Conservation (phyloP, 2,797 vertebrate species). For the Melanotaenia pygmaea region DNA sequence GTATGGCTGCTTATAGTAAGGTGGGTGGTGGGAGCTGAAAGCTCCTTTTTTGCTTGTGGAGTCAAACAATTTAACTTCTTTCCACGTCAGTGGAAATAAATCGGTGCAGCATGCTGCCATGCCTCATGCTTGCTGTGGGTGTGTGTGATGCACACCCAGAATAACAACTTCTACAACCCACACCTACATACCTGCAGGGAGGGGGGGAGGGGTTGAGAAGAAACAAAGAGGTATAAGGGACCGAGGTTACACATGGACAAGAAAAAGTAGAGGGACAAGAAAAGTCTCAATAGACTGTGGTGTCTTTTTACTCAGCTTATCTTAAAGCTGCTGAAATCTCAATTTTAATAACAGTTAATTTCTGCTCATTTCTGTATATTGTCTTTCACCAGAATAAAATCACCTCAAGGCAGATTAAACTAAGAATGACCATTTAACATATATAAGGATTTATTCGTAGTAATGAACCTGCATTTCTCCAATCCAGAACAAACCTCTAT, state of each 20-base stretch:
- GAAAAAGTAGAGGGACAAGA: constrained; percentile 1
- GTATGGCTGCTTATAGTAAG: neutral
- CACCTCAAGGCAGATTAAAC: neutral
- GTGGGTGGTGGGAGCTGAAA: neutral
- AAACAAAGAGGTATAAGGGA: constrained; percentile 5
- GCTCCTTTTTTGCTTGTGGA: neutral
- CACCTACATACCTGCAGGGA: constrained; percentile 62
- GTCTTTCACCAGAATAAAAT: neutral
- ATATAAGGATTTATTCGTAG: neutral
- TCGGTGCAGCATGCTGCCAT: constrained; percentile 37
- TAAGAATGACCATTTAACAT: neutral
- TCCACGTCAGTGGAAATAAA: neutral
- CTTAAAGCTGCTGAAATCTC: neutral
- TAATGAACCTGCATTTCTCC: neutral
- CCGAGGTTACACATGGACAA: constrained; percentile 1
- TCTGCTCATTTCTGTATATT: neutral
- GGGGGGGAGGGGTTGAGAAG: neutral
- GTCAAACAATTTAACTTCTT: constrained; percentile 15
- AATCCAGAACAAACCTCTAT: neutral
- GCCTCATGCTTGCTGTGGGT: constrained; percentile 74
- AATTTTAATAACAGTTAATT: too few species aligned
- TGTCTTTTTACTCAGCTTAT: neutral
- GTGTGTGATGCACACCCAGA: constrained; percentile 72
- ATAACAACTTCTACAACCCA: constrained; percentile 50
- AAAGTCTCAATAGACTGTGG: neutral